Conservation (phyloP, 2,888 invertebrate species). For the Cheilosia vernalis region DNA sequence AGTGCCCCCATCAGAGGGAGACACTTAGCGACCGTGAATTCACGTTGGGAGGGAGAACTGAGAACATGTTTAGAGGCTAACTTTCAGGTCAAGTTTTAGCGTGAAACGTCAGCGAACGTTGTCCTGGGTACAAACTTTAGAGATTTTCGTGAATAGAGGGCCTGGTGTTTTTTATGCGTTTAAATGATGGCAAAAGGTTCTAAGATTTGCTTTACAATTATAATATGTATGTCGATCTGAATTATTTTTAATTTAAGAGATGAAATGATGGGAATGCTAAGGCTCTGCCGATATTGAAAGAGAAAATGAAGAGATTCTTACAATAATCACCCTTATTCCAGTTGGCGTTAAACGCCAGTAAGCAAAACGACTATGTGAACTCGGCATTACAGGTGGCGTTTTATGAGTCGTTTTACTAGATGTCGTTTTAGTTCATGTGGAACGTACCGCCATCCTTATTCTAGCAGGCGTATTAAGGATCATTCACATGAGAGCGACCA, state of each 20-base stretch:
- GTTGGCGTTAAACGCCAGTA: no score
- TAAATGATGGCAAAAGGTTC: no score
- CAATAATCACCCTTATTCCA: no score
- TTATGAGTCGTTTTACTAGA: no score
- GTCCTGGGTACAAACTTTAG: no score
- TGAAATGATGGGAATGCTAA: not conserved
- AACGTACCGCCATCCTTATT: no score
- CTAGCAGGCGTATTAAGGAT: no score
- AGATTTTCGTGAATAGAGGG: not conserved
- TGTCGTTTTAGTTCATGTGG: no score
- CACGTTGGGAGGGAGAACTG: not conserved
- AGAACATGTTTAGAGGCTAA: slow-evolving; percentile 3
- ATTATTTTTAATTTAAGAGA: not conserved
- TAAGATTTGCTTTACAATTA: not conserved
- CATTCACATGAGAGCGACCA: no score
- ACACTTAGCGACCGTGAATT: not conserved
- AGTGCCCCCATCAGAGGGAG: not conserved
- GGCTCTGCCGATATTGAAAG: not conserved
- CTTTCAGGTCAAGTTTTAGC: not conserved
- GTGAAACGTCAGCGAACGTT: not conserved
- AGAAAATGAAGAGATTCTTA: not conserved
- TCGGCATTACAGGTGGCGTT: no score
- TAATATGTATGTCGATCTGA: not conserved
- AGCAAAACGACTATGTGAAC: no score
- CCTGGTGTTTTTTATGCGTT: not conserved